Conservation (phyloP, 2,797 vertebrate genomes). For the Benthosema pterotum region DNA sequence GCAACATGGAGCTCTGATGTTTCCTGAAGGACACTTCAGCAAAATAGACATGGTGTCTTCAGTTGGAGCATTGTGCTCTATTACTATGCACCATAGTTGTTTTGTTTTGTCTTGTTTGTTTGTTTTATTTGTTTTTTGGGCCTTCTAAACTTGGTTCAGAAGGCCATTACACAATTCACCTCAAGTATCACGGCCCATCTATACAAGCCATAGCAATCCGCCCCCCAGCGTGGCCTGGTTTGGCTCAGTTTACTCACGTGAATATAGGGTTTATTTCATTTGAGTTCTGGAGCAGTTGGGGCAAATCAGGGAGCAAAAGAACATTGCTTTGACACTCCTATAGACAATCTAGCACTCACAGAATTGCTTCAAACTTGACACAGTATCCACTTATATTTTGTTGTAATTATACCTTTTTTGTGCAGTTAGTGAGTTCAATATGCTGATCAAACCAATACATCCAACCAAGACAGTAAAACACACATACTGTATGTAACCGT, state of each 20-base stretch:
- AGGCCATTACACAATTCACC: neutral
- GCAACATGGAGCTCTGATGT: no score
- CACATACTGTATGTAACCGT: slow-evolving; percentile 13
- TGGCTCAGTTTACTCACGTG: neutral
- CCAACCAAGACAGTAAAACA: slow-evolving; percentile 13
- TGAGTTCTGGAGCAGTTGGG: slow-evolving; percentile 22
- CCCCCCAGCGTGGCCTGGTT: neutral
- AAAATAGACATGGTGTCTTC: neutral
- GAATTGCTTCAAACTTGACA: slow-evolving; percentile 10
- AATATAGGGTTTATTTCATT: neutral
- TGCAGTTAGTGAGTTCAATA: slow-evolving; percentile 36
- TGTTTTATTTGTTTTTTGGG: no score
- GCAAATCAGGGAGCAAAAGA: slow-evolving; percentile 21
- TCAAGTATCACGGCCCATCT: neutral
- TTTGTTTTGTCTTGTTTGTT: no score
- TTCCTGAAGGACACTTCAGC: no score
- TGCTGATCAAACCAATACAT: slow-evolving; percentile 18
- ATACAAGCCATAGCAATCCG: neutral
- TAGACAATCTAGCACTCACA: slow-evolving; percentile 34
- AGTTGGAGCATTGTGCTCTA: neutral
- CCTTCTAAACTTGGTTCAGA: no score
- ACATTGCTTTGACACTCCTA: slow-evolving; percentile 5
- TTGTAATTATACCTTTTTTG: slow-evolving; percentile 23
- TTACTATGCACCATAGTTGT: neutral
- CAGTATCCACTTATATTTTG: slow-evolving; percentile 21